These are phyloP conservation scores for Apotomis capreana DNA, from an alignment of 2,888 invertebrate species.

Conservation along the genomic window DNA sequence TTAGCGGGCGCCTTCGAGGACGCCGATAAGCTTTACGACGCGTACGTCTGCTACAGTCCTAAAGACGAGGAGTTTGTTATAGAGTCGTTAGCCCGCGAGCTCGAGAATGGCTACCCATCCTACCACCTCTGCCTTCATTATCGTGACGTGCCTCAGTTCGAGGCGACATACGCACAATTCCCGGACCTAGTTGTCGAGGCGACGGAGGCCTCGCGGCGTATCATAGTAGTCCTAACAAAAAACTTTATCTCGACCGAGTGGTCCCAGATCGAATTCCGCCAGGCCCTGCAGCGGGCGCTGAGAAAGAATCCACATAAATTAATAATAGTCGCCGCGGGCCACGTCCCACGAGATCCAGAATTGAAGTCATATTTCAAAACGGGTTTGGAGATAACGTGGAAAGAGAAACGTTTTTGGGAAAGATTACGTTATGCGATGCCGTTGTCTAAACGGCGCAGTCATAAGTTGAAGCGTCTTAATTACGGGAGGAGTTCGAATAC, in stretches of 20 bases:
- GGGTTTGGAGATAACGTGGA: constrained; percentile 93
- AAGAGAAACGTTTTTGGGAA: constrained; percentile 97
- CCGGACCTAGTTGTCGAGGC: constrained; percentile 92
- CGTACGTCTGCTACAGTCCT: constrained; percentile 96
- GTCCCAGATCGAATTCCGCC: constrained; percentile 95
- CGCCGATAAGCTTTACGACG: constrained; percentile 94
- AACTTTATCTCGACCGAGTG: constrained; percentile 96
- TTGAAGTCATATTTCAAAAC: constrained; percentile 94
- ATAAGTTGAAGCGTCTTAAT: constrained; percentile 83
- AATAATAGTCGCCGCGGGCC: constrained; percentile 91
- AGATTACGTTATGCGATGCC: constrained; percentile 95
- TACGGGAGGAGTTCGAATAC: constrained; percentile 93
- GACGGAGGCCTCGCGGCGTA: constrained; percentile 93
- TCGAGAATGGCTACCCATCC: constrained; percentile 91
- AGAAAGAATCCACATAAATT: constrained; percentile 92
- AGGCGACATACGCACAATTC: constrained; percentile 87
- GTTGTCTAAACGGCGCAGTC: constrained; percentile 86
- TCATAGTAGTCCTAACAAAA: constrained; percentile 93
- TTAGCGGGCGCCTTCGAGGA: constrained; percentile 89
- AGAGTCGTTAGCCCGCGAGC: constrained; percentile 91
- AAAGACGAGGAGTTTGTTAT: constrained; percentile 96
- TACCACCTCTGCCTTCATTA: constrained; percentile 95
- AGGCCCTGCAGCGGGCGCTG: constrained; percentile 94
- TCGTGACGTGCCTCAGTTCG: constrained; percentile 90
- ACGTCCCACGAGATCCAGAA: constrained; percentile 93